phyloP scores from a whole-genome alignment of 2,797 vertebrate species.

The Valencia hispanica region DNA sequence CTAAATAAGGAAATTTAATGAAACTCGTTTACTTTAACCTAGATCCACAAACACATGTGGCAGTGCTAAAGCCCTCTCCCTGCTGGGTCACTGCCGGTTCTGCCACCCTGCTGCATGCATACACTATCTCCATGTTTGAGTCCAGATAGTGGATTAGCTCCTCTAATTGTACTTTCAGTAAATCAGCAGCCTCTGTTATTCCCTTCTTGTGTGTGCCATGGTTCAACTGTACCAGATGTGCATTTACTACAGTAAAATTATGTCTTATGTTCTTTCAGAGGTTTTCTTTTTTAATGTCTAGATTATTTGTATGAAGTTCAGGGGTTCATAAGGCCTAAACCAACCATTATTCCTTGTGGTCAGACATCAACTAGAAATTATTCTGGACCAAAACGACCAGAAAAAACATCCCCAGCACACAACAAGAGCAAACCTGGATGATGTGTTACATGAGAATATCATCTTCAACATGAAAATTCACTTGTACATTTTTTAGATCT shows the following conservation, averaged over 20 bases:
- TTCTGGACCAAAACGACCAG: not conserved
- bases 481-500: no score
- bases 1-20: conserved; percentile 6
- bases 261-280: no score
- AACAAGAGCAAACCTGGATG: no score
- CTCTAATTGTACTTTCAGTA: conserved; percentile 75
- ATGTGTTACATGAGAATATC: no score
- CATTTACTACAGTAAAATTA: not conserved
- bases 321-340: not conserved
- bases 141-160: conserved; percentile 64
- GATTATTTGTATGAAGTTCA: not conserved
- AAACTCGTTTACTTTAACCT: conserved; percentile 25
- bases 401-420: no score
- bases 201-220: conserved; percentile 7
- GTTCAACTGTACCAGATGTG: not conserved
- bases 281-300: not conserved
- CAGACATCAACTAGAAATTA: not conserved
- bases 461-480: no score
- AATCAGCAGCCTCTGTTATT: conserved; percentile 42
- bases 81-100: conserved; percentile 8
- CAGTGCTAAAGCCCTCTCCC: not conserved
- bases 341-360: not conserved
- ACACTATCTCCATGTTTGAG: conserved; percentile 69
- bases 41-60: conserved; percentile 14
- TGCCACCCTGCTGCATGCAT: conserved; percentile 46